Base-by-base conservation (phyloP, 2,113 vertebrate species). In the Atherinomorus stipes region DNA sequence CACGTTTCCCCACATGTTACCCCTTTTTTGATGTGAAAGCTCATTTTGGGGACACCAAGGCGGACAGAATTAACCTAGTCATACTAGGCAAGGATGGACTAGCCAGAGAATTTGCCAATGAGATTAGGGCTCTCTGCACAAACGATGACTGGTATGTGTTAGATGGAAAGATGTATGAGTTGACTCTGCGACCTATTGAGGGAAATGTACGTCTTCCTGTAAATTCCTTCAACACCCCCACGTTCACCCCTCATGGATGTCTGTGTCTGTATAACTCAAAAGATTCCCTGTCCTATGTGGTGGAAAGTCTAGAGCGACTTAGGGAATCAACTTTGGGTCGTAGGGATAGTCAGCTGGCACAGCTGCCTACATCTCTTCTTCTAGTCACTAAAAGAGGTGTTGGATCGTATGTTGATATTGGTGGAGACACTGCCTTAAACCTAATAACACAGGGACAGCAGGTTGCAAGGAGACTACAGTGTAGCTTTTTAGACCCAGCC, bases 191-290 rank as follows among this genome's bases (percentile, higher is more conserved):
- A 58, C 98, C 98, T 0, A 99, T 99, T 21, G 98, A 99, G 79
- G 98, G 98, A 57, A 99, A 98, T 2, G 97, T 99, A 0, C 94
- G 96, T 61, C 95, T 98, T 71, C 97, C 97, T 0, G 97, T 99
- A n/a, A 99, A 99, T 90, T 95, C 97, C 63, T 99, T 99, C 88
- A 94, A 98, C 65, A 99, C 98, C 0, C 94, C 97, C 0, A 98
- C 97, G 0, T 99, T 99, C 76, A 95, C 96, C 6, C 98, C 98
- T 2, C 98, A 99, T 0, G 98, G 98, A 49, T 99, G 98, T 74
- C 94, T 99, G 74, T 99, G 97, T 93, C 95, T 99, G 71, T 99
- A 99, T 85, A 99, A 99, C 89, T 99, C 98, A 18, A 99, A 99
- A 90, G 98, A 99, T 44, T 98, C 98, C 0, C 81, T 99, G 5